Conservation (phyloP, 64 coral and sea anemone species). For the Orbicella faveolata region DNA sequence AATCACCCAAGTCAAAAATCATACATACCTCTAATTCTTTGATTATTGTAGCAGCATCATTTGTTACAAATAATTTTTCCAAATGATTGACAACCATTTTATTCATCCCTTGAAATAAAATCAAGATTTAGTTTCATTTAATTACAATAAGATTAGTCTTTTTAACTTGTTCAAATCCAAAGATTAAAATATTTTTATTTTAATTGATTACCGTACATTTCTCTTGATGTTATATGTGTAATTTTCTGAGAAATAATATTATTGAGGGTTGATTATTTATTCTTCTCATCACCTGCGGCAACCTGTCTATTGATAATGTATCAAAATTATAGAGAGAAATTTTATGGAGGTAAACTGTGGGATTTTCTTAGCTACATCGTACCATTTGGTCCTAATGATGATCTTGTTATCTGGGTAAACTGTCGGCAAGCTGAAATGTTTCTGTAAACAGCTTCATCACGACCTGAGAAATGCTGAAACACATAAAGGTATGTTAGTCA, state of each 20-base stretch:
- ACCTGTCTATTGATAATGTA: too few relatives aligned
- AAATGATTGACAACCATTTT: conserved; percentile 99
- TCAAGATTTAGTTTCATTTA: background rate
- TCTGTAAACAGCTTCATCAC: conserved; percentile 95
- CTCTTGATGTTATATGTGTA: too few relatives aligned
- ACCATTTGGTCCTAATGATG: conserved; percentile 97
- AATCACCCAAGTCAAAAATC: too few relatives aligned
- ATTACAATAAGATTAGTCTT: background rate
- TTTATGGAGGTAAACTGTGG: too few relatives aligned
- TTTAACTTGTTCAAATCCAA: too few relatives aligned
- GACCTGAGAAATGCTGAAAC: conserved; percentile 64
- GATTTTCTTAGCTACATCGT: background rate
- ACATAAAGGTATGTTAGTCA: background rate
- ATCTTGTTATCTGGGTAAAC: conserved; percentile 86
- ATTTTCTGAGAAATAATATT: too few relatives aligned
- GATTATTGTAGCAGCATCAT: conserved; percentile 98
- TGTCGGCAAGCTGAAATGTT: conserved; percentile 94
- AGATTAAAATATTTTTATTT: too few relatives aligned
- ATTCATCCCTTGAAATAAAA: conserved; percentile 80
- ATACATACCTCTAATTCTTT: conserved; percentile 96
- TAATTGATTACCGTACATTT: too few relatives aligned
- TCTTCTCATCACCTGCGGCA: too few relatives aligned
- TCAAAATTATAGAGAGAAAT: too few relatives aligned
- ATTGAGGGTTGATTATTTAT: too few relatives aligned
- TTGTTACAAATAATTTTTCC: conserved; percentile 99